Percentiles rank a stretch among this genome's conserved stretches.
Conservation (phyloP, 2,113 vertebrate genomes). For the Entomyzon cyanotis region DNA sequence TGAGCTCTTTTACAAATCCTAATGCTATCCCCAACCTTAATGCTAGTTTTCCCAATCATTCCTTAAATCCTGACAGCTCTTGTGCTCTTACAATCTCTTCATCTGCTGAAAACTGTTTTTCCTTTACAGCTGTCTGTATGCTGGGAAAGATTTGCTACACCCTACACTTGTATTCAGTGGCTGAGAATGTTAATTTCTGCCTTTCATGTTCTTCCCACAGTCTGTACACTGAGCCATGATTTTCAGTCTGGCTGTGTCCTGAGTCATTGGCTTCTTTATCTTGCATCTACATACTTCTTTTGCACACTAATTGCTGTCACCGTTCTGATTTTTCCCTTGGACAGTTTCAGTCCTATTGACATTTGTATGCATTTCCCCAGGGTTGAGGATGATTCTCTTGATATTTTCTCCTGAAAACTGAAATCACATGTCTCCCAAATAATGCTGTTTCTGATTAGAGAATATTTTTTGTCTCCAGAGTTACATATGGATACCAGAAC, state of each 20-base stretch:
- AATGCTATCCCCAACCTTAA: not conserved
- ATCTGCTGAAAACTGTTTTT: not conserved
- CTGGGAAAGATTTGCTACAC: not conserved
- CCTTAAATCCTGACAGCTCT: not conserved
- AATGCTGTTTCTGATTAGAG: conserved; percentile 40
- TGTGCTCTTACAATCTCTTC: not conserved
- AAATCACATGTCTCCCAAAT: conserved; percentile 22
- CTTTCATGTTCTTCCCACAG: conserved; percentile 28
- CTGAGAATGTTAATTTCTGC: conserved; percentile 35
- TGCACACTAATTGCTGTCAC: not conserved
- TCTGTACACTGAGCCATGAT: not conserved
- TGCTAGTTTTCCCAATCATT: not conserved
- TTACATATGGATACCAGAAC: conserved; percentile 33
- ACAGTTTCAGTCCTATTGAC: conserved; percentile 16
- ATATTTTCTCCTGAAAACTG: conserved; percentile 22
- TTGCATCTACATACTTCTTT: not conserved
- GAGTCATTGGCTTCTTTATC: conserved; percentile 34
- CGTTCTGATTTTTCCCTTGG: conserved; percentile 32
- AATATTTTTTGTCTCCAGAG: not conserved
- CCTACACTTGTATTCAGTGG: conserved; percentile 5
- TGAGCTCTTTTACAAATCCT: not conserved
- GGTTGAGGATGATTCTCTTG: not conserved
- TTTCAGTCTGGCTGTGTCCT: conserved; percentile 21
- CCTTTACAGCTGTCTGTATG: not conserved
- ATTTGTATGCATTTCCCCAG: not conserved